phyloP scores from a whole-genome alignment of 2,888 invertebrate species.

The Psylliodes chrysocephalus region DNA sequence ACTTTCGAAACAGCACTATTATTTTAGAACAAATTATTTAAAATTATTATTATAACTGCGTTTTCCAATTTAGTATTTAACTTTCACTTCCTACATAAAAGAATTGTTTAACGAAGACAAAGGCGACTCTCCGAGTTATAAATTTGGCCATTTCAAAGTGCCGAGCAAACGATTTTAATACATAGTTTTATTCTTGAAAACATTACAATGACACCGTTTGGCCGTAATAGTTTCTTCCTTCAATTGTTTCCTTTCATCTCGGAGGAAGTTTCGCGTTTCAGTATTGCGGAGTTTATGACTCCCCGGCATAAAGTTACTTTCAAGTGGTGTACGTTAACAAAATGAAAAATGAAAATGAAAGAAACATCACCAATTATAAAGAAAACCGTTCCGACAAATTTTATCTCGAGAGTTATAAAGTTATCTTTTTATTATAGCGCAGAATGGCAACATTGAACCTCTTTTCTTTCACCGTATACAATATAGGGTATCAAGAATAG shows the following conservation, averaged over 20 bases:
- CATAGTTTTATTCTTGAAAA: slow-evolving; percentile 7
- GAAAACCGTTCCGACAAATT: slow-evolving; percentile 32
- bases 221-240: slow-evolving; percentile 19
- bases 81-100: too few relatives aligned
- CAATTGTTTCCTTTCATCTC: slow-evolving; percentile 16
- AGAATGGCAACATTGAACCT: slow-evolving; percentile 30
- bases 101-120: too few relatives aligned
- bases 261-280: slow-evolving; percentile 25
- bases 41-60: too few relatives aligned
- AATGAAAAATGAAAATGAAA: slow-evolving; percentile 32
- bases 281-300: slow-evolving; percentile 22
- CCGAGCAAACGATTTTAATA: not conserved
- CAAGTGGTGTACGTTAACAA: slow-evolving; percentile 22
- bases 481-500: too few relatives aligned
- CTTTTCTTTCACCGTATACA: slow-evolving; percentile 31
- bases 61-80: too few relatives aligned
- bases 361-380: slow-evolving; percentile 38
- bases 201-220: slow-evolving; percentile 7
- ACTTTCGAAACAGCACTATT: too few relatives aligned
- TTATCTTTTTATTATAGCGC: slow-evolving; percentile 35
- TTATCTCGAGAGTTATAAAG: slow-evolving; percentile 32
- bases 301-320: slow-evolving; percentile 23
- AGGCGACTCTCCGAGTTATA: too few relatives aligned
- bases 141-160: too few relatives aligned
- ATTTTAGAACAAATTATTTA: too few relatives aligned